Base-by-base conservation (phyloP, 2,888 invertebrate species). In the Listrodromus nycthemerus region DNA sequence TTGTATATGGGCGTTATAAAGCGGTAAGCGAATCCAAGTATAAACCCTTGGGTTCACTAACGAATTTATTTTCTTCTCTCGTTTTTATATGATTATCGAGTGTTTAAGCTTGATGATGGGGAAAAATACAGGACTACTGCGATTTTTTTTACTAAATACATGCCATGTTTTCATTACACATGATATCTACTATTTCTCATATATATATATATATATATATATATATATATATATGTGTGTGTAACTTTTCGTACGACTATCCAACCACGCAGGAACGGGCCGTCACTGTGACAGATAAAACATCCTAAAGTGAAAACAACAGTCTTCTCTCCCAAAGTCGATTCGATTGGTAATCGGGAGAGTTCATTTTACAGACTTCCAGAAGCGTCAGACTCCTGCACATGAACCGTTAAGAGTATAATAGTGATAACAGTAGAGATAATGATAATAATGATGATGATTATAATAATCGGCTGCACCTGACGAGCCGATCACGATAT, bases 81-180 rank as follows among this genome's bases (percentile, higher is more conserved):
- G 69, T 69, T 71, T 75, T 65, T 55, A 70, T 55, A 55, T 52
- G 50, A 77, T 80, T 73, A 80, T 70, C 80, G 80, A 83, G 70
- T 74, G 33, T 71, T 63, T 45, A 76, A 83, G 76, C 73, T 76
- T 76, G 45, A 69, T 58, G 76, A 79, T 66, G 67, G 70, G 33
- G 80, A 71, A 79, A 83, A 80, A 83, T 83, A 83, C 71, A 83
- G 65, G 61, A 80, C 58, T 69, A 77, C 67, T 67, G 58, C 50
- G 50, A 83, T 48, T 70, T 82, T 63, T 77, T 84, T 65, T 55
- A 80, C 63, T 74, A 77, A 80, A 84, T 66, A 81, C 81, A 78
- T 48, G 80, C 77, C 73, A 84, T 77, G 69, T 77, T 69, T 74
- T 73, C 67, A 67, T 74, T 45, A 45, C 61, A 70, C 21, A 70